phyloP scores from a whole-genome alignment of 2,888 invertebrate genomes.

The Tipula unca region DNA sequence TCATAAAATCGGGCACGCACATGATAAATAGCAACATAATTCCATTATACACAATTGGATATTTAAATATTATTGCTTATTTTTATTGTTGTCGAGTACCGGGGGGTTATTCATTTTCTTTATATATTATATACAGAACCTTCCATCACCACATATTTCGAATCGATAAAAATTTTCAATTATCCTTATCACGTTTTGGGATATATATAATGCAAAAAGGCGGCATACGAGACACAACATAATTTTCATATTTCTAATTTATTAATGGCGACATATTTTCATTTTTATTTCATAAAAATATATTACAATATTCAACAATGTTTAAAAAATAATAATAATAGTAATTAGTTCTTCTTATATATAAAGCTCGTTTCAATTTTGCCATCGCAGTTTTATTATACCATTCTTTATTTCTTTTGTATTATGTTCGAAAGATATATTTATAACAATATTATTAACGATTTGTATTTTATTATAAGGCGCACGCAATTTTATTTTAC shows the following conservation, averaged over 20 bases:
- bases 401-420: too few species aligned
- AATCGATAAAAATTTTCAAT: background rate
- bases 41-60: background rate
- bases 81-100: background rate
- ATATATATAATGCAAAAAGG: background rate
- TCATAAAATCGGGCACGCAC: background rate
- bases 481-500: background rate
- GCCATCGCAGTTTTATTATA: background rate
- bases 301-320: background rate
- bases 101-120: background rate
- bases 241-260: background rate
- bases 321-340: background rate
- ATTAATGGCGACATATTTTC: constrained; percentile 8
- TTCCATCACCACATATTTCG: background rate
- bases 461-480: background rate
- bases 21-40: background rate
- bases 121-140: background rate
- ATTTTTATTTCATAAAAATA: background rate
- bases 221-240: background rate
- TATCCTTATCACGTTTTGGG: background rate
- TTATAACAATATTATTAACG: background rate
- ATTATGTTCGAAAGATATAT: background rate
- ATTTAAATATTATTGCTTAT: background rate
- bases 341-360: background rate
- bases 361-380: background rate